Evolutionary conservation across 2,888 invertebrate species (phyloP), one percentile per base, ranked within the genome.

Genomic region (Troides oblongomaculatus): DNA sequence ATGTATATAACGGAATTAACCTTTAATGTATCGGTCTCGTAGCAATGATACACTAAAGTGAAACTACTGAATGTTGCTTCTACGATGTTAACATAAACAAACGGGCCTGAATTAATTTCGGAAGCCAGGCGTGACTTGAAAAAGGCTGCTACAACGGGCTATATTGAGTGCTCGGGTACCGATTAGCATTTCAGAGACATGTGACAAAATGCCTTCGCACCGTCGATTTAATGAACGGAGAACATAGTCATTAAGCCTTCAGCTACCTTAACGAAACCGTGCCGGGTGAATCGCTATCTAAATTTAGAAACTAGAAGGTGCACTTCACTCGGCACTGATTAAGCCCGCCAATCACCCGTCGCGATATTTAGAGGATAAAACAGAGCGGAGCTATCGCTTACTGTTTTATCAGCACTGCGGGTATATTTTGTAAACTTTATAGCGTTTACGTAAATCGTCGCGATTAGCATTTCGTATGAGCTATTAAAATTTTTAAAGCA

Each of bases 111-210:
- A 77, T 81, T 81, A 86, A 84, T 85, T 85, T 83, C 80, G 79
- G 73, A 78, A 79, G 76, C 78, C 79, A 75, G 74, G 78, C 77
- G 77, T 74, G 73, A 72, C 78, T 85, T 60, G 62, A 70, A 89
- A 88, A 88, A 87, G 82, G 85, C 81, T 81, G 80, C 77, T 80
- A 83, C 79, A 75, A 74, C 78, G 80, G 83, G 82, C 78, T 81
- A 89, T 91, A 92, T 92, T 89, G 91, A 82, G 79, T 86, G 85
- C 87, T 84, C 85, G 81, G 83, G 81, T 81, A 83, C 79, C 83
- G 86, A 92, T 92, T 92, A 89, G 90, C 92, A 92, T 92, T 84
- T 89, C 89, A 92, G 81, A 89, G 89, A 85, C 85, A 80, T 79
- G 87, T 81, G 84, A 86, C 87, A 86, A 87, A 87, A 89, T 86